Evolutionary conservation across 2,113 vertebrate species (phyloP).

Genomic region (Rousettus leschenaultii): DNA sequence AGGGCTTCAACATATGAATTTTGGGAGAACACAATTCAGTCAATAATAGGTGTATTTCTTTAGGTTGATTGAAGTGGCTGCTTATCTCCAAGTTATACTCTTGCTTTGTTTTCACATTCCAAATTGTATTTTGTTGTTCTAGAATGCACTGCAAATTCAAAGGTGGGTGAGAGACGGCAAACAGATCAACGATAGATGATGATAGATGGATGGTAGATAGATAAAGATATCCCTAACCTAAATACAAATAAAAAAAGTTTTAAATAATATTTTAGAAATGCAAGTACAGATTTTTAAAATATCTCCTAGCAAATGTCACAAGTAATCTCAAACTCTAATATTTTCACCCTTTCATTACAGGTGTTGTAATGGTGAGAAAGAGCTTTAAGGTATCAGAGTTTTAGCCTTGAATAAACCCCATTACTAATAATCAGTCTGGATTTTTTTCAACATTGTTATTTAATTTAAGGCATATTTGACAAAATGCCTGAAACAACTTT

Average conservation of each 20-base stretch:
- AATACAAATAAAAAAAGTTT: background rate
- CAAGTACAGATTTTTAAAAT: background rate
- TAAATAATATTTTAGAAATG: background rate
- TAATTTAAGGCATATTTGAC: slow-evolving; percentile 31
- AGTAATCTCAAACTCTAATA: background rate
- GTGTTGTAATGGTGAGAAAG: background rate
- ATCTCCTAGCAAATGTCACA: background rate
- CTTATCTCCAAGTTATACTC: background rate
- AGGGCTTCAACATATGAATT: background rate
- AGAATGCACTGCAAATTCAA: background rate
- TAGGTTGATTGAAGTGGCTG: background rate
- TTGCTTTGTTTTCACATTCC: background rate
- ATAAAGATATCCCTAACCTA: background rate
- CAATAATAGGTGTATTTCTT: background rate
- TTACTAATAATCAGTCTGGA: background rate
- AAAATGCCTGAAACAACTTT: slow-evolving; percentile 45
- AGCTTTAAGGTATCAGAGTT: background rate
- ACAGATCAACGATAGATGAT: background rate
- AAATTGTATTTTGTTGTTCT: background rate
- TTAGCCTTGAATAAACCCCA: background rate
- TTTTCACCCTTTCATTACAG: slow-evolving; percentile 6
- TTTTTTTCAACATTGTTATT: background rate
- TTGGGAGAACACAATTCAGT: background rate
- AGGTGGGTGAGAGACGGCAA: background rate
- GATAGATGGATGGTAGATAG: background rate